Base-by-base conservation (phyloP, 2,888 invertebrate species). In the Halictus quadricinctus region DNA sequence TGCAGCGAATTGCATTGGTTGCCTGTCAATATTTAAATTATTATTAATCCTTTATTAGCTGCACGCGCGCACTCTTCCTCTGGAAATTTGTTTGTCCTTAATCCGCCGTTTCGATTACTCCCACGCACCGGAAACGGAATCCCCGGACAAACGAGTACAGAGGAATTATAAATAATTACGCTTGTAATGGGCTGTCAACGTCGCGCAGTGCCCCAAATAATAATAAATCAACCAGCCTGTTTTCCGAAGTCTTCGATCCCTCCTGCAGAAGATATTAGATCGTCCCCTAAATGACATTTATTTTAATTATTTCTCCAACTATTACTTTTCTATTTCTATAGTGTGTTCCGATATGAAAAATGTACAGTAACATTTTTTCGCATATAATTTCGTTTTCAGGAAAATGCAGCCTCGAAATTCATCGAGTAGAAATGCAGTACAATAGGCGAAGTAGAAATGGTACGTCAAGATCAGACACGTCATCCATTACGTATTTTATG, bases 1-100 rank as follows among this genome's bases (percentile, higher is more conserved):
- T 25, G 4, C 15, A 7, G 21, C 6, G 15, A 36, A 64, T 25
- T 29, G 6, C 12, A 18, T 43, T 43, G 21, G 43, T 54, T 21
- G 7, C 1, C 18, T 29, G 54, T 12, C n/a, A 43, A 50, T 72
- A 64, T 69, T 54, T 36, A 29, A 46, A 75, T 46, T 43, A 13
- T 69, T 50, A 69, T 69, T 75, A 70, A 70, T 70, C 70, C 70
- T 43, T 70, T 70, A 41, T 70, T n/a, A 43, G 43, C 70, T 70
- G 43, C 13, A 21, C 21, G 43, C 43, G 12, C 13, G 69, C 21
- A 21, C 41, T 69, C 41, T 21, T 69, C 41, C 41, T 10, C 21
- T 41, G 69, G 69, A 21, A 41, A 69, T 69, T 69, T 21, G 69
- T 41, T 41, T 41, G 5, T 21, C 36, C 41, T 69, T 41, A 69